Conservation (phyloP, 1,140 invertebrate genomes). For the Brevipalpus yothersi region DNA sequence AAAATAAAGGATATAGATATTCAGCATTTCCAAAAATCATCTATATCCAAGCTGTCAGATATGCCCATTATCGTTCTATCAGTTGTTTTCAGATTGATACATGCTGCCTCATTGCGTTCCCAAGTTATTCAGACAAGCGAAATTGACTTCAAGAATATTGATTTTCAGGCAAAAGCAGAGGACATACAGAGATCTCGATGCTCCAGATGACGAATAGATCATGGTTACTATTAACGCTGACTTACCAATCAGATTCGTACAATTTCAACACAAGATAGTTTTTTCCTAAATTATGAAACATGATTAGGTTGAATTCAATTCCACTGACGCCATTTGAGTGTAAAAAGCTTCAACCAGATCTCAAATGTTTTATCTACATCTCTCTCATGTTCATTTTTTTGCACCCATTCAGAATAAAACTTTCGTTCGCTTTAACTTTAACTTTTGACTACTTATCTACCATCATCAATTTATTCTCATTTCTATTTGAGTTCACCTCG, state of each 20-base stretch:
- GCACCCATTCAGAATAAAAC: not conserved
- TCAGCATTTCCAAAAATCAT: not conserved
- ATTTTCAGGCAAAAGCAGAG: slow-evolving; percentile 52
- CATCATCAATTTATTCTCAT: not conserved
- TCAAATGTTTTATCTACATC: not conserved
- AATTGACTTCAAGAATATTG: slow-evolving; percentile 25
- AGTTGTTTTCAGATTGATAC: not conserved
- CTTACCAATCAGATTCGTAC: not conserved
- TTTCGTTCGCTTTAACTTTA: not conserved
- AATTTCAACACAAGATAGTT: not conserved
- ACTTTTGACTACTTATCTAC: not conserved
- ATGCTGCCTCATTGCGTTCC: not conserved
- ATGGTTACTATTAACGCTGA: not conserved
- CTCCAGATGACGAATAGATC: slow-evolving; percentile 26
- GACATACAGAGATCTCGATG: slow-evolving; percentile 72
- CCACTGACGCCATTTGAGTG: not conserved
- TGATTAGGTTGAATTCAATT: not conserved
- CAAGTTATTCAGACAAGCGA: not conserved
- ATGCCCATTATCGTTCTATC: not conserved
- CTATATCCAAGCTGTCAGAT: not conserved
- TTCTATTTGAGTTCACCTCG: not conserved
- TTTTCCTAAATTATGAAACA: not conserved
- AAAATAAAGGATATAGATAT: not conserved
- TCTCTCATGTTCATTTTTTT: not conserved
- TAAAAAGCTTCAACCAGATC: not conserved